Evolutionary conservation across 2,797 vertebrate species (phyloP), one percentile per base, ranked within the genome.

Genomic region (Gymnothorax reevesii): DNA sequence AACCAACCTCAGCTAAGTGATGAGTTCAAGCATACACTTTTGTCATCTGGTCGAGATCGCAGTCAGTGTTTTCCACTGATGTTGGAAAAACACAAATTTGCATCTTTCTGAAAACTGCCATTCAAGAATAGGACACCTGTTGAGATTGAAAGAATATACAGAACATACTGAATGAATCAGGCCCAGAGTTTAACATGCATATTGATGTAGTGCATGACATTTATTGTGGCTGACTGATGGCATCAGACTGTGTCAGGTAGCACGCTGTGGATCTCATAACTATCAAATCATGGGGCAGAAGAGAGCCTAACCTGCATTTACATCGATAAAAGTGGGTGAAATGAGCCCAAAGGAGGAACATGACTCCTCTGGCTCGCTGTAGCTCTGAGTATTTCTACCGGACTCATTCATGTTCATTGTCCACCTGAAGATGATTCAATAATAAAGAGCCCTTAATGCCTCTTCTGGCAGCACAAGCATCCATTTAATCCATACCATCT

Each of bases 381-480:
- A 66, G 83, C 42, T 84, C 59, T 64, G 60, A 84, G 33, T 27
- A 66, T 66, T 66, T 84, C 33, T 52, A 84, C 42, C 22, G 83
- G 83, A 64, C 62, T 10, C 10, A 62, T 55, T 69, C 20, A 60
- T 52, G n/a, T 25, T 42, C 57, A 27, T 86, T 79, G 88, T 86
- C 87, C 71, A 86, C 90, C 87, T 88, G 87, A 66, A 86, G 91
- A 91, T 94, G 89, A 94, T 94, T 91, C 88, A 90, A 93, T 93
- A 92, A 94, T 93, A 91, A 94, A 89, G 87, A 90, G 89, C 60
- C 88, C 88, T 92, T 94, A 94, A 94, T 94, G 93, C 93, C 91
- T 92, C 92, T 90, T 85, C 90, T 94, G 94, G 92, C 90, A 90
- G 89, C 71, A 88, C 88, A 13, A 82, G 89, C 87, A 85, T 90